Percentiles rank a stretch among this genome's conserved stretches.
phyloP scores from a whole-genome alignment of 2,797 vertebrate genomes.

The Lithobates pipiens region DNA sequence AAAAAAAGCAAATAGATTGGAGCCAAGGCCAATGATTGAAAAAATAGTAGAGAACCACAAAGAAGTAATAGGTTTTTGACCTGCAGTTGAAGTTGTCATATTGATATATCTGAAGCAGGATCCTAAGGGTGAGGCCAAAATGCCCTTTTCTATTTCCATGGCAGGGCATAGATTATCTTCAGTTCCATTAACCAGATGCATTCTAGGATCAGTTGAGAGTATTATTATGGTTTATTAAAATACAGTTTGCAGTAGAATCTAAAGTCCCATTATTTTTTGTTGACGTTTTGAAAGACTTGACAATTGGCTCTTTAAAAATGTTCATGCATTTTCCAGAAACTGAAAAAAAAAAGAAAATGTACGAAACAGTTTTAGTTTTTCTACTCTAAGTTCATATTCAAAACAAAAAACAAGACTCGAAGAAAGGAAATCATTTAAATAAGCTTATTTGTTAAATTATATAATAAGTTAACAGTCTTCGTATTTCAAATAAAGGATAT shows the following conservation, averaged over 20 bases:
- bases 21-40: constrained; percentile 82
- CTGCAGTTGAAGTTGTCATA: constrained; percentile 39
- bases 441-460: too few species aligned
- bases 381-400: too few species aligned
- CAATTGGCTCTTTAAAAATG: neutral
- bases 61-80: constrained; percentile 70
- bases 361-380: too few species aligned
- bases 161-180: constrained; percentile 6
- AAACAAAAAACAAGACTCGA: too few species aligned
- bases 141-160: constrained; percentile 55
- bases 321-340: neutral
- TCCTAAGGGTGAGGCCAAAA: accelerated
- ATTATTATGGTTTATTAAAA: neutral
- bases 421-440: too few species aligned
- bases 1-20: constrained; percentile 89
- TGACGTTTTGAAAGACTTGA: neutral
- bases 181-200: constrained; percentile 6
- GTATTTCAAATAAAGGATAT: too few species aligned
- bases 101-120: constrained; percentile 70
- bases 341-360: neutral
- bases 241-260: neutral
- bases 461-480: too few species aligned
- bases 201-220: neutral
- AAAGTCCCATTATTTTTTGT: neutral
- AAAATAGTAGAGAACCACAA: constrained; percentile 83